Conservation (phyloP, 30 jellyfish, hydroid and myxozoan species). For the Chrysaora quinquecirrha region DNA sequence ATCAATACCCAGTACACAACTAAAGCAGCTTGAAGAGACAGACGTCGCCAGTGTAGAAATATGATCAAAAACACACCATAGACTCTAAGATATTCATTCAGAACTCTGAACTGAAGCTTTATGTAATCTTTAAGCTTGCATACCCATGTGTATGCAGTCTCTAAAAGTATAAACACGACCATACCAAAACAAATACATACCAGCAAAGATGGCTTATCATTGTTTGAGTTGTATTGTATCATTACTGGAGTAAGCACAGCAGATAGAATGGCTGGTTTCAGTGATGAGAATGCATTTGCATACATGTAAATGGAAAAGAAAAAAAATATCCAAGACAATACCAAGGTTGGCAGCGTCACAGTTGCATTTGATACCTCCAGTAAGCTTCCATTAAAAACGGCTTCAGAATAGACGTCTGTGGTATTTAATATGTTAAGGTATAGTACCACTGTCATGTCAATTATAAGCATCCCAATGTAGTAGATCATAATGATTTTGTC, state of each 20-base stretch:
- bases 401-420: conserved; percentile 26
- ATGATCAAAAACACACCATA: conserved; percentile 61
- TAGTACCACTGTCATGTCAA: conserved; percentile 67
- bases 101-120: conserved; percentile 8
- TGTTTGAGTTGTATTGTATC: conserved; percentile 15
- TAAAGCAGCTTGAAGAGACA: conserved; percentile 46
- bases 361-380: conserved; percentile 1
- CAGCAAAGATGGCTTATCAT: conserved; percentile 23
- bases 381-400: not conserved
- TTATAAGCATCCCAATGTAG: conserved; percentile 65
- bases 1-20: conserved; percentile 60
- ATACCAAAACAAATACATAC: conserved; percentile 44
- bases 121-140: not conserved
- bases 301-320: conserved; percentile 48
- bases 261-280: conserved; percentile 70
- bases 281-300: conserved; percentile 65
- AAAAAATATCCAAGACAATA: conserved; percentile 60
- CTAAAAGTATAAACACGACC: conserved; percentile 43
- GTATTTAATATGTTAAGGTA: conserved; percentile 66
- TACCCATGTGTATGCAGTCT: conserved; percentile 25
- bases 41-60: conserved; percentile 73
- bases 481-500: conserved; percentile 33
- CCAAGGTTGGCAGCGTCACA: conserved; percentile 29
- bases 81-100: conserved; percentile 34
- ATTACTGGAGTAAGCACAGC: conserved; percentile 42